phyloP scores from a whole-genome alignment of 2,797 vertebrate species.

The Myoxocephalus aenaeus region DNA sequence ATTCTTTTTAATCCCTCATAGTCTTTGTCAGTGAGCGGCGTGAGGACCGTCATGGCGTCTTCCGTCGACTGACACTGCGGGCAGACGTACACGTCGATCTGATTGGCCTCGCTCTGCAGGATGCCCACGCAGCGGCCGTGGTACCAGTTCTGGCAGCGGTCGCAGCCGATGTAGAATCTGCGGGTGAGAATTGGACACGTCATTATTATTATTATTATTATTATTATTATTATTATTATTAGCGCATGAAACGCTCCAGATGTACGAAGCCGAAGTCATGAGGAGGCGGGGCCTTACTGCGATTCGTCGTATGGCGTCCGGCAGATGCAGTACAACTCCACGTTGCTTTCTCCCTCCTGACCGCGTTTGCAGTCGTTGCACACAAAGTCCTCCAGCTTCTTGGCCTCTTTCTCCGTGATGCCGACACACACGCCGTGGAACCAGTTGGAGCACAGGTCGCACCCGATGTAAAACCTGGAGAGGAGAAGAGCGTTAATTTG shows the following conservation, averaged over 20 bases:
- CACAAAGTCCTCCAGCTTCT: slow-evolving; percentile 99
- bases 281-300: slow-evolving; percentile 85
- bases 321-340: slow-evolving; percentile 99
- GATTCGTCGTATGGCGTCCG: slow-evolving; percentile 99
- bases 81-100: slow-evolving; percentile 98
- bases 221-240: not conserved
- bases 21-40: slow-evolving; percentile 96
- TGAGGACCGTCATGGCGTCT: slow-evolving; percentile 98
- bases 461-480: slow-evolving; percentile 99
- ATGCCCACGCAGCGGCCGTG: slow-evolving; percentile 98
- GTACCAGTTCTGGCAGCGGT: slow-evolving; percentile 99
- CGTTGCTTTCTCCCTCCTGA: slow-evolving; percentile 90
- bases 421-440: slow-evolving; percentile 98
- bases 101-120: slow-evolving; percentile 96
- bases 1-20: slow-evolving; percentile 95
- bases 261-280: not conserved
- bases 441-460: slow-evolving; percentile 99
- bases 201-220: too few relatives aligned
- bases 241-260: not conserved
- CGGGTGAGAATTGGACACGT: fast-evolving
- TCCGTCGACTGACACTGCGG: slow-evolving; percentile 98
- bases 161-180: slow-evolving; percentile 99
- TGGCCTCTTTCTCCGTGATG: slow-evolving; percentile 99
- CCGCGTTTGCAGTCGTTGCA: slow-evolving; percentile 97
- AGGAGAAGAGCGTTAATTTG: not conserved